Evolutionary conservation across 2,888 invertebrate species (phyloP), one percentile per base, ranked within the genome.

Genomic region (Eumacrocentrus americanus): DNA sequence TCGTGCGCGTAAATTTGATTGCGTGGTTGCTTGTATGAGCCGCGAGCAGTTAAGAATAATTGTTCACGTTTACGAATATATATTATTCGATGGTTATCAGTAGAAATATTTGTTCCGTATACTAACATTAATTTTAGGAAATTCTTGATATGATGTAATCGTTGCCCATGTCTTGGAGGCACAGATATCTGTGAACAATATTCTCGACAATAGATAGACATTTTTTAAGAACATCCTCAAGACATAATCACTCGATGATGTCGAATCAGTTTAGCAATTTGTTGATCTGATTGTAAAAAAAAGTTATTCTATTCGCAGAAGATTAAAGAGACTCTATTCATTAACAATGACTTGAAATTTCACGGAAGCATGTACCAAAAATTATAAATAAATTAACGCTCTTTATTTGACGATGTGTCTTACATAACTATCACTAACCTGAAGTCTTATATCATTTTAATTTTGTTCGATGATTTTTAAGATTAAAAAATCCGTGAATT

Each of bases 301-400:
- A 29, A 29, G 9, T 29, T 6, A 29, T 29, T 29, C 9, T 9
- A 29, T n/a, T n/a, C n/a, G n/a, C n/a, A 29, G 9, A 29, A 6
- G 9, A 29, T 6, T 29, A 29, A 9, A 29, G 9, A 6, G 9
- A 4, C 29, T 29, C 4, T 29, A 29, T 29, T 29, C 29, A 29
- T n/a, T n/a, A n/a, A n/a, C n/a, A n/a, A n/a, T n/a, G n/a, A n/a
- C n/a, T n/a, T n/a, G n/a, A n/a, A n/a, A 46, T 25, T 25, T 14
- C 23, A 23, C 12, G 46, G 22, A 22, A 58, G 63, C 62, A 53
- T 70, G 67, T 70, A 68, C 61, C 63, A 61, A 65, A 69, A 65
- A 62, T 64, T 59, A 55, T 62, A 59, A 63, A 60, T 60, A 61
- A 58, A 58, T 12, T 55, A 50, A 66, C 57, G 50, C 60, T 56